These are phyloP conservation scores for Sprattus sprattus DNA, from an alignment of 2,113 vertebrate species.

Conservation along the genomic window DNA sequence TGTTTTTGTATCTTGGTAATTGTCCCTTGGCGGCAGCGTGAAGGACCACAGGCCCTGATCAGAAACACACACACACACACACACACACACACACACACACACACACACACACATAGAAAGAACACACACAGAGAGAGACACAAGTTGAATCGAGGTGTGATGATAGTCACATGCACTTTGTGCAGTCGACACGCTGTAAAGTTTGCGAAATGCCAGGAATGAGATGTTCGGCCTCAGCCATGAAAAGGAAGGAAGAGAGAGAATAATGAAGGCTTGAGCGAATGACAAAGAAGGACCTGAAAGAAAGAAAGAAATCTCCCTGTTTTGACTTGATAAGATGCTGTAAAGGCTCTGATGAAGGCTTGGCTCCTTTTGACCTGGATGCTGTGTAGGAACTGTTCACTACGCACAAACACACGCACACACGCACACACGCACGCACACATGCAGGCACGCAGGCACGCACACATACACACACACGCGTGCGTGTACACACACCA, in stretches of 20 bases:
- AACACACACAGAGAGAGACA: conserved; percentile 14
- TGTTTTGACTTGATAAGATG: not conserved
- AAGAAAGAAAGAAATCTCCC: not conserved
- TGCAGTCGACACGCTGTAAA: not conserved
- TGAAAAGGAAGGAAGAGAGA: not conserved
- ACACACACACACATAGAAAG: conserved; percentile 49
- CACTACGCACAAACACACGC: not conserved
- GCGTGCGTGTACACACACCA: not conserved
- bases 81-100: conserved; percentile 66
- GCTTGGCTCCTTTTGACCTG: not conserved
- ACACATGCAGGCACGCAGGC: not conserved
- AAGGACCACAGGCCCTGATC: conserved; percentile 74
- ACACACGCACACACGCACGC: not conserved
- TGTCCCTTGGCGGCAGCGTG: conserved; percentile 66
- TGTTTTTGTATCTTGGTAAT: conserved; percentile 63
- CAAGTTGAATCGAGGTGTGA: conserved; percentile 18
- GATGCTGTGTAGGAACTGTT: not conserved
- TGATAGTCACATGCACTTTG: conserved; percentile 15
- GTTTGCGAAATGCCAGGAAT: conserved; percentile 17
- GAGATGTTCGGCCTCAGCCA: not conserved
- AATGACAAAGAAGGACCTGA: not conserved
- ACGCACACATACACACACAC: not conserved
- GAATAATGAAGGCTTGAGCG: not conserved
- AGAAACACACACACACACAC: conserved; percentile 46
- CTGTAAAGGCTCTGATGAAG: not conserved